Base-by-base conservation (phyloP, 2,113 vertebrate genomes). In the Lagenorhynchus albirostris region DNA sequence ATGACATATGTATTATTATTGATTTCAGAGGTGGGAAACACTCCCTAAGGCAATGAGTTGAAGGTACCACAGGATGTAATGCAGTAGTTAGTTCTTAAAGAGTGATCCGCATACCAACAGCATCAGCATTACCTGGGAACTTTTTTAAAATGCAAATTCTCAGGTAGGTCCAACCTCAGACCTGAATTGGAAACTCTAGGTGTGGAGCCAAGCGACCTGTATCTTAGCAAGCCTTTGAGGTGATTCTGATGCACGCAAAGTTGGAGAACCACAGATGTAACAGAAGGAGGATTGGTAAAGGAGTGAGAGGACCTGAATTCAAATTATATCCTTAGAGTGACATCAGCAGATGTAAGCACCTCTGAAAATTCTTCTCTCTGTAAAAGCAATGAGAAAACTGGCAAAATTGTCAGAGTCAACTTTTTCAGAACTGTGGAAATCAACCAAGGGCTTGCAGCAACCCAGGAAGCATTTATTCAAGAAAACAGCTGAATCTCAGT, bases 391-490 rank as follows among this genome's bases (percentile, higher is more conserved):
- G 14, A 73, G 26, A 82, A 92, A 87, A 36, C n/a, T 68, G 55
- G 23, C 41, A 74, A 80, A 74, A 67, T 81, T 18, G 4, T 91
- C 53, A 93, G 44, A 80, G 70, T 70, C 23, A 80, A 33, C 41
- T 68, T 79, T 92, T 89, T 76, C 58, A 44, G 41, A 83, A 60
- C 50, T 53, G 53, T 92, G 38, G 55, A 87, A 94, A 97, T 94
- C 73, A 87, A 74, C 23, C 33, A 76, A 65, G 58, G 29, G 21
- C 63, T 85, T 89, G 12, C n/a, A 94, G 44, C 63, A 86, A 65
- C 73, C n/a, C 44, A 83, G 77, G n/a, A 83, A 73, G 14, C 31
- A 63, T 74, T 96, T 65, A 70, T 89, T 70, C 29, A 81, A 81
- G 71, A 55, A 94, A 96, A 77, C 13, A 36, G 74, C 29, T 55